Conservation (phyloP, 2,888 invertebrate species). For the Anodontia alba region DNA sequence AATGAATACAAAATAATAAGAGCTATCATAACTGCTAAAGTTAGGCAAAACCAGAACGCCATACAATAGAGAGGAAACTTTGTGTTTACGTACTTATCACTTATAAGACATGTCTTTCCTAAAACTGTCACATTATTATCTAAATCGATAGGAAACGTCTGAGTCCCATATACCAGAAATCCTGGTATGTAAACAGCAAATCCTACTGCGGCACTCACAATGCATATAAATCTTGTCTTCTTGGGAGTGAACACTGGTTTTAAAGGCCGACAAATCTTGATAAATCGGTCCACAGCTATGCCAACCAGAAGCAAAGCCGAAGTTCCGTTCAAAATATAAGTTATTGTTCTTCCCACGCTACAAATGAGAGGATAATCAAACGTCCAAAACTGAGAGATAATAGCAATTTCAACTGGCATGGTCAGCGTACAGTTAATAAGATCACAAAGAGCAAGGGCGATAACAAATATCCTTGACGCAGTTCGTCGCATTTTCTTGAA, state of each 20-base stretch:
- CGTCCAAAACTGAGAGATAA: conserved; percentile 44
- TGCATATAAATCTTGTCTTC: conserved; percentile 52
- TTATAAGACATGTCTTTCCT: conserved; percentile 49
- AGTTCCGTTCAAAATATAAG: conserved; percentile 52
- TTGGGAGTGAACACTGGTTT: conserved; percentile 59
- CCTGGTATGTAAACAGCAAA: conserved; percentile 60
- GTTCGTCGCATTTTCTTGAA: conserved; percentile 52
- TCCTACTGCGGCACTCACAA: conserved; percentile 38
- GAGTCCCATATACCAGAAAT: conserved; percentile 56
- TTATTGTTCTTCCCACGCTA: conserved; percentile 38
- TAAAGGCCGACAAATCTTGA: conserved; percentile 63
- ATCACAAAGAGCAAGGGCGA: conserved; percentile 59
- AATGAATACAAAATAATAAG: conserved; percentile 48
- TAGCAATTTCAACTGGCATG: conserved; percentile 59
- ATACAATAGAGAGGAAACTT: conserved; percentile 27
- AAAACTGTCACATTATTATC: neutral
- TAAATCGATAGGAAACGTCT: conserved; percentile 37
- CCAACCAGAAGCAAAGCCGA: conserved; percentile 57
- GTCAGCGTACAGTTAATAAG: conserved; percentile 60
- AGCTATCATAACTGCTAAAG: conserved; percentile 39
- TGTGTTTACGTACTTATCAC: conserved; percentile 35
- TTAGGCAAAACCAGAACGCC: conserved; percentile 47
- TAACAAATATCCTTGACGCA: conserved; percentile 60
- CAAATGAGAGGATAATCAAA: conserved; percentile 48
- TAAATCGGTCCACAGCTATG: conserved; percentile 62